Evolutionary conservation across 2,888 invertebrate genomes (phyloP), one percentile per base, ranked within the genome.

Genomic region (Dromius quadrimaculatus): DNA sequence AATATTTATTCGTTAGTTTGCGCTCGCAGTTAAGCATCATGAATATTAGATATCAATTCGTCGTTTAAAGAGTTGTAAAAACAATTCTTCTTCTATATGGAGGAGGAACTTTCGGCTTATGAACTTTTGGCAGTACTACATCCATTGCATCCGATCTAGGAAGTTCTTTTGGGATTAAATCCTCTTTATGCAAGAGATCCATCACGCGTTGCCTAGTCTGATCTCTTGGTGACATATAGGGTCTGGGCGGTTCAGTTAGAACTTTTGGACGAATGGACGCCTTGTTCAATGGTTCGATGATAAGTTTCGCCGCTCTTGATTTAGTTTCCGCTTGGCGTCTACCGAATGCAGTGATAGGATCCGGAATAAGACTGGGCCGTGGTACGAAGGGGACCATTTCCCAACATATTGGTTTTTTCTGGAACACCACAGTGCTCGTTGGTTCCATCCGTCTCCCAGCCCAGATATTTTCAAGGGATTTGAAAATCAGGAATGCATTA

Each of bases 381-480:
- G 94, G 92, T 79, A 94, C 93, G 84, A 87, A 91, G 79, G 94
- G 94, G 83, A 92, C 91, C 87, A 92, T 92, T 84, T 93, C 92
- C 94, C 94, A 94, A 79, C 93, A 92, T 80, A 93, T 90, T 83
- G 87, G 84, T 82, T 87, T 88, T 84, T 88, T 90, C 91, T 92
- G 90, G 85, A 89, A 90, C 85, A 36, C 36, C 36, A 36, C n/a
- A n/a, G 11, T 3, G 50, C 6, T 19, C 22, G 34, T 34, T 32
- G 47, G 36, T 13, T 61, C 22, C 36, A 50, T 15, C 15, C 36
- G 70, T 62, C 62, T 62, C 47, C 47, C 41, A 22, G 13, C 41
- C 22, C 41, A 13, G 41, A n/a, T 13, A 9, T 41, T 11, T 41
- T n/a, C n/a, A n/a, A n/a, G n/a, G n/a, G 41, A n/a, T 41, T 23